These are phyloP conservation scores for Clarias macrocephalus DNA, from an alignment of 2,113 vertebrate species.

Conservation along the genomic window DNA sequence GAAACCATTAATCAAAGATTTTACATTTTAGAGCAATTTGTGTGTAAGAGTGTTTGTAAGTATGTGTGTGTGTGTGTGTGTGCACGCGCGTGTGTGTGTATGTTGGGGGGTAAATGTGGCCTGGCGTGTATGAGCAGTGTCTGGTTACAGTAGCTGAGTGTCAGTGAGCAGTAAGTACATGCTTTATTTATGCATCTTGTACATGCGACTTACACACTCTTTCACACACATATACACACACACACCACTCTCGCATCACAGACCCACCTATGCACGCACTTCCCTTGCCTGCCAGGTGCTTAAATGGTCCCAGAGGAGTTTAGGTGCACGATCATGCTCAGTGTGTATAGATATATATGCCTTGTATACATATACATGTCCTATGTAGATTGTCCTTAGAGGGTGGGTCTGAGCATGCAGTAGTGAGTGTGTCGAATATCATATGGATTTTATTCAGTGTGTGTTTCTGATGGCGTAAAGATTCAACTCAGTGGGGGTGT, in stretches of 20 bases:
- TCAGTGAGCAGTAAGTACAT: slow-evolving; percentile 55
- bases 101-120: slow-evolving; percentile 51
- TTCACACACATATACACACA: slow-evolving; percentile 6
- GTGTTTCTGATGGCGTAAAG: too few relatives aligned
- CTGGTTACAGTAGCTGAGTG: slow-evolving; percentile 55
- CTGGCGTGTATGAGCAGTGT: slow-evolving; percentile 50
- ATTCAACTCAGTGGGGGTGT: too few relatives aligned
- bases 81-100: not conserved
- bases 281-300: not conserved
- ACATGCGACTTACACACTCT: slow-evolving; percentile 27
- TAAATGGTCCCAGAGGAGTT: not conserved
- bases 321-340: not conserved
- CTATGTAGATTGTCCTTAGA: too few relatives aligned
- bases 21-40: not conserved
- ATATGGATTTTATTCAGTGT: not conserved
- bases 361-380: too few relatives aligned
- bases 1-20: not conserved
- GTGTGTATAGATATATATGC: too few relatives aligned
- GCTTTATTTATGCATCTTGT: slow-evolving; percentile 59
- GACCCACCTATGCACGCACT: not conserved
- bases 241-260: not conserved
- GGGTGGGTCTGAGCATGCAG: too few relatives aligned
- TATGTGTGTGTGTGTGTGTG: slow-evolving; percentile 15
- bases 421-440: too few relatives aligned
- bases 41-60: not conserved